Evolutionary conservation across 2,797 vertebrate species (phyloP).

Genomic region (Threskiornis aethiopicus): DNA sequence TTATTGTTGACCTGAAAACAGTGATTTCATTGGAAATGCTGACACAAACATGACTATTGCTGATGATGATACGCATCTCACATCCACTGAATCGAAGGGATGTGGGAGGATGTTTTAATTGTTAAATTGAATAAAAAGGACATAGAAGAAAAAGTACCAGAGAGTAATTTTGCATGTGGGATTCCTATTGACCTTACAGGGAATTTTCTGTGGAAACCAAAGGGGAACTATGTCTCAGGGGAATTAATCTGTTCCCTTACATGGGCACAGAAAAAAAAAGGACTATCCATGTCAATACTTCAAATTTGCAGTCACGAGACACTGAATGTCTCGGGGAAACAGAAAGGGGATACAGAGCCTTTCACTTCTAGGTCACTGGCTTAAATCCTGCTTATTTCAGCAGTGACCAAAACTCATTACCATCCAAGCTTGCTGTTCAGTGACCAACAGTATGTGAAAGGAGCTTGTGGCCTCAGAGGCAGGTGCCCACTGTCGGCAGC

Average conservation of each 20-base stretch:
- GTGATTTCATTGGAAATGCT: slow-evolving; percentile 62
- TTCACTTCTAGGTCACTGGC: slow-evolving; percentile 70
- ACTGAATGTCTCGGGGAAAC: slow-evolving; percentile 37
- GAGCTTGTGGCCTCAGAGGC: slow-evolving; percentile 51
- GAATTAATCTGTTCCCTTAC: neutral
- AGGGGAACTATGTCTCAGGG: neutral
- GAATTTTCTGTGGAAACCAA: slow-evolving; percentile 26
- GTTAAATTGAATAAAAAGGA: slow-evolving; percentile 56
- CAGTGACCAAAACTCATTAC: slow-evolving; percentile 68
- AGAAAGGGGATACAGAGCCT: slow-evolving; percentile 34
- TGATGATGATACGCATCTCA: slow-evolving; percentile 41
- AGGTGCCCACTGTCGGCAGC: slow-evolving; percentile 26
- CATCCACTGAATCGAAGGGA: slow-evolving; percentile 21
- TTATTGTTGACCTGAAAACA: slow-evolving; percentile 61
- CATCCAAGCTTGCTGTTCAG: slow-evolving; percentile 38
- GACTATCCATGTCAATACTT: slow-evolving; percentile 49
- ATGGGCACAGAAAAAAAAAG: neutral
- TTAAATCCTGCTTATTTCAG: slow-evolving; percentile 67
- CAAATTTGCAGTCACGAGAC: slow-evolving; percentile 46
- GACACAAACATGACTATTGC: slow-evolving; percentile 65
- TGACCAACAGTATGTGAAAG: slow-evolving; percentile 62
- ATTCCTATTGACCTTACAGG: slow-evolving; percentile 18
- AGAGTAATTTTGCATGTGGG: neutral
- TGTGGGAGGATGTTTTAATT: slow-evolving; percentile 35
- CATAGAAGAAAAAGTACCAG: slow-evolving; percentile 15